These are phyloP conservation scores for Apostichopus parvimensis DNA, from an alignment of 35 echinoderm and acorn worm species.

Conservation along the genomic window DNA sequence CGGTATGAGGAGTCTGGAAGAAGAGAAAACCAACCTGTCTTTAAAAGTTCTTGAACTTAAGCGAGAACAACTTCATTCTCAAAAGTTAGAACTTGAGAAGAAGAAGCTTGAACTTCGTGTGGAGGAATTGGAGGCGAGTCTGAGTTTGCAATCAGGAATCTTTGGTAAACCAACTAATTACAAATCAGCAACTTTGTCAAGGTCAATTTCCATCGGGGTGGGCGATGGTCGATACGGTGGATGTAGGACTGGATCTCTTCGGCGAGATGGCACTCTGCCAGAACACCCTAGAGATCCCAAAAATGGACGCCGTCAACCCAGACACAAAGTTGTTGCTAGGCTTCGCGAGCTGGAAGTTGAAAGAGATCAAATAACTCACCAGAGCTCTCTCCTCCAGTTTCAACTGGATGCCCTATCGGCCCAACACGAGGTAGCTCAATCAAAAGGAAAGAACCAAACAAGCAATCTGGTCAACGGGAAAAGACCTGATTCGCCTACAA, in stretches of 20 bases:
- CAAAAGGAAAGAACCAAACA: background rate
- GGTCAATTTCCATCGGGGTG: conserved; percentile 71
- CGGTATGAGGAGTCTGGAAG: conserved; percentile 64
- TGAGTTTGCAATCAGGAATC: conserved; percentile 27
- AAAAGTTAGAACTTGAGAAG: conserved; percentile 82
- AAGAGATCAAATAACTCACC: conserved; percentile 67
- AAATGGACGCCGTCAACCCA: conserved; percentile 37
- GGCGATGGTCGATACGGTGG: conserved; percentile 30
- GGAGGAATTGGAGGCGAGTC: conserved; percentile 80
- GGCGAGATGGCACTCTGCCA: background rate
- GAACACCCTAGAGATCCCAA: conserved; percentile 16
- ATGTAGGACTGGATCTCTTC: conserved; percentile 29
- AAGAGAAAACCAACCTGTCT: conserved; percentile 83
- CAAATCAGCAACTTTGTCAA: conserved; percentile 57
- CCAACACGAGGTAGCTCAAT: conserved; percentile 63
- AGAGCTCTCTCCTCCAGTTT: conserved; percentile 77
- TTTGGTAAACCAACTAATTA: conserved; percentile 44
- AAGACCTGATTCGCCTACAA: conserved; percentile 36
- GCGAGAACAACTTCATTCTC: conserved; percentile 81
- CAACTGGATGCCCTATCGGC: conserved; percentile 74
- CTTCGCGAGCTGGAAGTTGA: conserved; percentile 63
- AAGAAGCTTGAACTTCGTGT: conserved; percentile 88
- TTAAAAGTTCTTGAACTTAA: conserved; percentile 83
- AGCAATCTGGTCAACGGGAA: background rate
- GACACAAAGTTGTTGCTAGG: conserved; percentile 22